phyloP scores from a whole-genome alignment of 2,888 invertebrate species.

The Trichopoda pennipes region DNA sequence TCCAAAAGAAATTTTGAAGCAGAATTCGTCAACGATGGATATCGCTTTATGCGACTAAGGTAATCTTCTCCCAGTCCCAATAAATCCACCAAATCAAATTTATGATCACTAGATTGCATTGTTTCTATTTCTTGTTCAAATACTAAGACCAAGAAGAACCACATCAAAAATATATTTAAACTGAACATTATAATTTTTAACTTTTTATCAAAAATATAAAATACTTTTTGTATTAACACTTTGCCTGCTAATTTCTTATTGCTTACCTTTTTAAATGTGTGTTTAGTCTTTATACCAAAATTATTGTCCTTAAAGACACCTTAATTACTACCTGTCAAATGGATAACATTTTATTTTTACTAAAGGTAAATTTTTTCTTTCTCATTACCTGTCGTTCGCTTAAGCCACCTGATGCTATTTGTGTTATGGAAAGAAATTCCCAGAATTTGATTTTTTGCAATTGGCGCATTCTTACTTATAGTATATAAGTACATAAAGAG shows the following conservation, averaged over 20 bases:
- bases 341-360: not conserved
- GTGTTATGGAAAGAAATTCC: not conserved
- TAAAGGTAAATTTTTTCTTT: not conserved
- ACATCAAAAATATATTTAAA: slow-evolving; percentile 11
- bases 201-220: not conserved
- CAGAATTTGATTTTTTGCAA: not conserved
- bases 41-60: slow-evolving; percentile 83
- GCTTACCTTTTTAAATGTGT: not conserved
- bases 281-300: slow-evolving; percentile 9
- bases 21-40: slow-evolving; percentile 80
- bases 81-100: slow-evolving; percentile 87
- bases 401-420: not conserved
- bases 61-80: slow-evolving; percentile 89
- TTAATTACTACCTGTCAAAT: slow-evolving; percentile 25
- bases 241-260: slow-evolving; percentile 1
- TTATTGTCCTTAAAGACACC: not conserved
- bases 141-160: not conserved
- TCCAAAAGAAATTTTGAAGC: slow-evolving; percentile 92
- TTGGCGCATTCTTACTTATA: not conserved
- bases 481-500: too few species aligned
- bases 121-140: slow-evolving; percentile 1
- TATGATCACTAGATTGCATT: slow-evolving; percentile 40
- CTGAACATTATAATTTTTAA: slow-evolving; percentile 1
- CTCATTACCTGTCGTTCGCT: not conserved
- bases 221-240: slow-evolving; percentile 28